A percentile compares a stretch with the other conserved stretches of the same genome.
Evolutionary conservation across 2,888 invertebrate species (phyloP).

Genomic region (Lapara coniferarum): DNA sequence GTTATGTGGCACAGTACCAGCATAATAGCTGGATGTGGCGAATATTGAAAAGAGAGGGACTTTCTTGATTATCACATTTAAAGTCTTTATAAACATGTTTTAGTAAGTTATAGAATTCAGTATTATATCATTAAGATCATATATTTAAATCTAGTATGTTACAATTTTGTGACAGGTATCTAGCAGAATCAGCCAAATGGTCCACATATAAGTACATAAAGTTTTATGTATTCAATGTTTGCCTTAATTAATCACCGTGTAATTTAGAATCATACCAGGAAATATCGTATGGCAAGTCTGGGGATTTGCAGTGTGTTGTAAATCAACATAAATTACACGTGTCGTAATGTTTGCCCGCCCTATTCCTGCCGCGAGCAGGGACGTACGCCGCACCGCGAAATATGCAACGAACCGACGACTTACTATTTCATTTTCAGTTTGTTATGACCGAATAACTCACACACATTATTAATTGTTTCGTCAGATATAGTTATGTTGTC

Average conservation of each 20-base stretch:
- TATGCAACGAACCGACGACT: constrained; percentile 17
- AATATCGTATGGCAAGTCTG: constrained; percentile 3
- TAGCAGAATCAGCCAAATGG: too few relatives aligned
- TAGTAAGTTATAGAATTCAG: too few relatives aligned
- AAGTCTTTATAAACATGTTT: too few relatives aligned
- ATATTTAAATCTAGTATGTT: too few relatives aligned
- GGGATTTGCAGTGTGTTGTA: constrained; percentile 24
- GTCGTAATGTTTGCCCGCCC: constrained; percentile 54
- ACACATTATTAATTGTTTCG: constrained; percentile 5
- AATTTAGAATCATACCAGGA: constrained; percentile 26
- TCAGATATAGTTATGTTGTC: not conserved
- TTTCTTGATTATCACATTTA: too few relatives aligned
- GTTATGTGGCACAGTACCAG: too few relatives aligned
- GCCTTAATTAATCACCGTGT: constrained; percentile 2
- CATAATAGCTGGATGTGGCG: too few relatives aligned
- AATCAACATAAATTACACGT: constrained; percentile 48
- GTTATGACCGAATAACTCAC: constrained; percentile 19
- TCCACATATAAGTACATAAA: not conserved
- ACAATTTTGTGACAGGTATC: too few relatives aligned
- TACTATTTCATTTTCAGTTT: constrained; percentile 19
- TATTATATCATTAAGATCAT: too few relatives aligned
- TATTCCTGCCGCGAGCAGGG: constrained; percentile 30
- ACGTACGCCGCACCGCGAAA: constrained; percentile 20
- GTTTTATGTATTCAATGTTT: not conserved
- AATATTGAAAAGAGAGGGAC: too few relatives aligned